Conservation (phyloP, 1,140 invertebrate species). For the Dendrolimus punctatus region DNA sequence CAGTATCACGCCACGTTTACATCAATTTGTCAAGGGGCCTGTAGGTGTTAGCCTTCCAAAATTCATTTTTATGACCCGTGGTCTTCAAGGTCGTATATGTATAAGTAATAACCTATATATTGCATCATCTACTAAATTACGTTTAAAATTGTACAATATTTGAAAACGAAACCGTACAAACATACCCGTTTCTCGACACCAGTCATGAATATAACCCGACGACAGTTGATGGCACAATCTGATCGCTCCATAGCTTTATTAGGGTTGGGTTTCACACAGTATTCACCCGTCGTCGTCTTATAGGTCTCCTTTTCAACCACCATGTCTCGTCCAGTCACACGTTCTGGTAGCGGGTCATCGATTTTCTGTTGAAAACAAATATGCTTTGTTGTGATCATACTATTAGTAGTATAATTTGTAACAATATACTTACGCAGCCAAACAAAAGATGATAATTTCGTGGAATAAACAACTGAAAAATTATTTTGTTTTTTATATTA, state of each 20-base stretch:
- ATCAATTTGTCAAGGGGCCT: no score
- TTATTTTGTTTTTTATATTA: no score
- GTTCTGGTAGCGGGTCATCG: conserved; percentile 44
- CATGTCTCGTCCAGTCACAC: conserved; percentile 51
- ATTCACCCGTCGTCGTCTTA: conserved; percentile 53
- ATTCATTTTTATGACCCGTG: no score
- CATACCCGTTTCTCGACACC: conserved; percentile 55
- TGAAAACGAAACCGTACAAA: not conserved
- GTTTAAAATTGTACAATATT: not conserved
- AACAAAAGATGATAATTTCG: no score
- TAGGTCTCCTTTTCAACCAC: conserved; percentile 57
- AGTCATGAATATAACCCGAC: conserved; percentile 53
- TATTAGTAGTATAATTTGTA: not conserved
- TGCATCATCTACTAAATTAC: not conserved
- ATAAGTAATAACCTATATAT: no score
- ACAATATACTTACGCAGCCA: no score
- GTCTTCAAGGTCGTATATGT: no score
- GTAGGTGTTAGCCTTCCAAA: no score
- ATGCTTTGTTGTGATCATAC: not conserved
- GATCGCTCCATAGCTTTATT: conserved; percentile 60
- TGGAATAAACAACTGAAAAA: no score
- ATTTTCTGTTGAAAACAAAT: conserved; percentile 41
- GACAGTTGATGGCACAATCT: conserved; percentile 53
- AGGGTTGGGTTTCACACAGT: conserved; percentile 55
- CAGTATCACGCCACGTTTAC: no score